Evolutionary conservation across 2,797 vertebrate species (phyloP).

Genomic region (Cossypha niveicapilla): DNA sequence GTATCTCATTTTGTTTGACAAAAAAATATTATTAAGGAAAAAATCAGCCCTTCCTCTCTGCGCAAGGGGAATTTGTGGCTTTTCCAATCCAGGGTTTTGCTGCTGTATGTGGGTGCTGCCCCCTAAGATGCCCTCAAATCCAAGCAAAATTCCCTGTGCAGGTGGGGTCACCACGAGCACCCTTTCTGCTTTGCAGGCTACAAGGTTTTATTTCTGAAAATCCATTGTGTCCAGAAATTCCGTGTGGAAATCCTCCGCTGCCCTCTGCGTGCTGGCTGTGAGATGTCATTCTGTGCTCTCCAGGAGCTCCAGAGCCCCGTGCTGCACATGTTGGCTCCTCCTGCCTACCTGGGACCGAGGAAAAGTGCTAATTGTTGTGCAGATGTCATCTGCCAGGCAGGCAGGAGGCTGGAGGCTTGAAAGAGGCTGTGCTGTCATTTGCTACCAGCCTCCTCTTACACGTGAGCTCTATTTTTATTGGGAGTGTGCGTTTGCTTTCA

Average conservation of each 20-base stretch:
- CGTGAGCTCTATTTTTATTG: conserved; percentile 61
- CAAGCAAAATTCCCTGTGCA: background rate
- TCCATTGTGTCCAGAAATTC: background rate
- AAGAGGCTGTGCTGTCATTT: conserved; percentile 40
- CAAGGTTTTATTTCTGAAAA: background rate
- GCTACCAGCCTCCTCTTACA: conserved; percentile 36
- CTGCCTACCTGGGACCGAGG: conserved; percentile 35
- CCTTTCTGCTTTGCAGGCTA: background rate
- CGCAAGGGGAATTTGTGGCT: background rate
- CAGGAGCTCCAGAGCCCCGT: background rate
- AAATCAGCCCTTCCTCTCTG: fast-evolving
- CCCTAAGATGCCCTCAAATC: background rate
- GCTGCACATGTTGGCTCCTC: conserved; percentile 6
- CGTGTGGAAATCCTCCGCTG: background rate
- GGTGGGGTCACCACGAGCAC: background rate
- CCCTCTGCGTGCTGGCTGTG: fast-evolving
- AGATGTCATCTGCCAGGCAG: conserved; percentile 48
- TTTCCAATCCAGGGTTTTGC: fast-evolving
- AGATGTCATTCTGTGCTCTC: background rate
- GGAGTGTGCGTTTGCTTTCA: background rate
- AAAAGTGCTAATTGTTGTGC: conserved; percentile 43
- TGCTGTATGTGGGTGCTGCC: background rate
- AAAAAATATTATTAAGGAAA: background rate
- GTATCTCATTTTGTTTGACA: background rate
- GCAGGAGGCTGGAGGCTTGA: conserved; percentile 46